Evolutionary conservation across 2,113 vertebrate genomes (phyloP).

Genomic region (Anoplopoma fimbria): DNA sequence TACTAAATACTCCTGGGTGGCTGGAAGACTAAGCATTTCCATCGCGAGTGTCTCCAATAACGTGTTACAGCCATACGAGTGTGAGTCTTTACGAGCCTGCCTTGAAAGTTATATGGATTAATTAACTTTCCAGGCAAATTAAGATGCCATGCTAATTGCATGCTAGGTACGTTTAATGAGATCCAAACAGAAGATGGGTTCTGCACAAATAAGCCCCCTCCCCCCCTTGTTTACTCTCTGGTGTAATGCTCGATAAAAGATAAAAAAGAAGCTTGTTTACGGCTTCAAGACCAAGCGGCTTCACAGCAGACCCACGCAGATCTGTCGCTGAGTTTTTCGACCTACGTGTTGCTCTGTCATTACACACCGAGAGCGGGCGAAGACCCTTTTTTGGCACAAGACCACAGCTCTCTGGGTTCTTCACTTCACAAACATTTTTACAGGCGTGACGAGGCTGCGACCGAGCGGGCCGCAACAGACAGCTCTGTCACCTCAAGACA

Average conservation of each 20-base stretch:
- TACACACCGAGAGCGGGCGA: slow-evolving; percentile 61
- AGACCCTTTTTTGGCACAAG: slow-evolving; percentile 75
- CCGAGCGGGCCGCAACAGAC: slow-evolving; percentile 74
- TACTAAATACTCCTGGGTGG: slow-evolving; percentile 78
- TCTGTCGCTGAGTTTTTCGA: slow-evolving; percentile 58
- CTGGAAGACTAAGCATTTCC: slow-evolving; percentile 78
- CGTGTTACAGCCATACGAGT: slow-evolving; percentile 58
- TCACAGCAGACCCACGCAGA: slow-evolving; percentile 11
- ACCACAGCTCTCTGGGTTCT: slow-evolving; percentile 75
- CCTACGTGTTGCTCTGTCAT: slow-evolving; percentile 73
- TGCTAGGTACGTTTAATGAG: slow-evolving; percentile 66
- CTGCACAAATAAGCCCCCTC: slow-evolving; percentile 47
- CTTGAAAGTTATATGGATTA: slow-evolving; percentile 76
- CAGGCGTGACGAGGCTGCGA: slow-evolving; percentile 74
- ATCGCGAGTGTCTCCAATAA: slow-evolving; percentile 70
- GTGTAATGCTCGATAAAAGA: slow-evolving; percentile 22
- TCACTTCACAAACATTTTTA: slow-evolving; percentile 86
- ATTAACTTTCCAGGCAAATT: slow-evolving; percentile 79
- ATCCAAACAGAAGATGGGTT: slow-evolving; percentile 68
- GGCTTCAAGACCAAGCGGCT: slow-evolving; percentile 3
- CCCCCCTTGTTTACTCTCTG: slow-evolving; percentile 23
- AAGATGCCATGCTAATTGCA: slow-evolving; percentile 76
- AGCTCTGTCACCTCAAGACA: slow-evolving; percentile 79
- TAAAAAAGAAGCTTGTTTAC: slow-evolving; percentile 46
- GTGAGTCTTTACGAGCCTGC: slow-evolving; percentile 67